Evolutionary conservation across 2,888 invertebrate species (phyloP), one percentile per base, ranked within the genome.

Genomic region (Himalopsyche tibetana): DNA sequence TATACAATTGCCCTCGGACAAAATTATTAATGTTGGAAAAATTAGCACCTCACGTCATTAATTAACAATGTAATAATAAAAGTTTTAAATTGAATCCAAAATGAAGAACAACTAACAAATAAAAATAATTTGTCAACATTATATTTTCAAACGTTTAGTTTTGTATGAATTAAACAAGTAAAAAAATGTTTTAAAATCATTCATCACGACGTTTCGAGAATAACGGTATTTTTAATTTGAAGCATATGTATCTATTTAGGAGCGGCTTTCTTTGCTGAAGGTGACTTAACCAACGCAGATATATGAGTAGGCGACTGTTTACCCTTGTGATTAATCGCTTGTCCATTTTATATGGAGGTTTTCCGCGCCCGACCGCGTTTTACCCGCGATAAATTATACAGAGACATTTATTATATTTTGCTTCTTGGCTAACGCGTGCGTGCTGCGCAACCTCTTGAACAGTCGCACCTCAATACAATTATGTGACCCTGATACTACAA

Each of bases 321-420:
- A 74, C 74, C 74, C 69, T 40, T 40, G 82, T 86, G 86, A 86
- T 86, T 86, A 86, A 86, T 86, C 82, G 86, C 84, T 55, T 69
- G 84, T 86, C 84, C 86, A 82, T 84, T 86, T 79, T 82, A 79
- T 84, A 79, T 86, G 82, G 74, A 74, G 81, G 86, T 84, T 84
- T 84, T 86, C 82, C 84, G 80, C 86, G 86, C 74, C 74, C 74
- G 74, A 36, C 74, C 74, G 74, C 74, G 74, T 74, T 74, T 86
- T 84, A 84, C 84, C 81, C 84, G 82, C 86, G 84, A 86, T 86
- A 86, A 86, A 86, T 86, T 86, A 86, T 82, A 56, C 82, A 42
- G 55, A 55, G 86, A 86, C 86, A 86, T 86, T 86, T 86, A 86
- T 86, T 86, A 86, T 86, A 86, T 86, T 86, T 74, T 74, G 74